Evolutionary conservation across 2,888 invertebrate species (phyloP).

Genomic region (Pheosia tremula): DNA sequence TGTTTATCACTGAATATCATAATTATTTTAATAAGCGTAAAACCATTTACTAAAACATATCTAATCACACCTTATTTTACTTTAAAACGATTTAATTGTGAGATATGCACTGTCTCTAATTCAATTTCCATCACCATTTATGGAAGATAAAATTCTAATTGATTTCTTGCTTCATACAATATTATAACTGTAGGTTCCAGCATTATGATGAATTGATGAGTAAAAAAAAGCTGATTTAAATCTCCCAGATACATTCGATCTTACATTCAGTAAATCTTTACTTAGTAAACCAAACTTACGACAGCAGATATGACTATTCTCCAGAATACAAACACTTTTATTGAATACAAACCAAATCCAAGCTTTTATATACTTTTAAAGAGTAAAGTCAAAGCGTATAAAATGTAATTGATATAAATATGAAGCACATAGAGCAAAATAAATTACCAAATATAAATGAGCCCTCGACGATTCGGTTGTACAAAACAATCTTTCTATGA

Average conservation of each 20-base stretch:
- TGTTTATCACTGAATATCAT: conserved; percentile 33
- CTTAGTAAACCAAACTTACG: neutral
- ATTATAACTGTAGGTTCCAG: neutral
- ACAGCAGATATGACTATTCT: neutral
- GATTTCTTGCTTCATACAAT: neutral
- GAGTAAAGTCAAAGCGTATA: neutral
- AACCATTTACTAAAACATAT: neutral
- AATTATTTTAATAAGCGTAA: conserved; percentile 6
- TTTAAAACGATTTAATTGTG: neutral
- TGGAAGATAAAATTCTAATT: neutral
- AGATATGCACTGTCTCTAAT: neutral
- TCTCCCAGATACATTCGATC: conserved; percentile 9
- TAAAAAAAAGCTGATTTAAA: conserved; percentile 6
- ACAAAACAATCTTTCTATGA: neutral
- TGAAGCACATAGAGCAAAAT: neutral
- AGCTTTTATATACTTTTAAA: too few relatives aligned
- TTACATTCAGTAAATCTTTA: neutral
- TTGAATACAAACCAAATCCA: neutral
- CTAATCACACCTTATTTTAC: neutral
- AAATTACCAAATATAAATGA: neutral
- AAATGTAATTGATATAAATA: neutral
- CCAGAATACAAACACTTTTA: neutral
- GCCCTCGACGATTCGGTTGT: neutral
- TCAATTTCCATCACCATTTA: neutral
- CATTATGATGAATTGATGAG: conserved; percentile 8